These are phyloP conservation scores for Gobio occitaniae DNA, from an alignment of 2,797 vertebrate genomes.

Conservation along the genomic window DNA sequence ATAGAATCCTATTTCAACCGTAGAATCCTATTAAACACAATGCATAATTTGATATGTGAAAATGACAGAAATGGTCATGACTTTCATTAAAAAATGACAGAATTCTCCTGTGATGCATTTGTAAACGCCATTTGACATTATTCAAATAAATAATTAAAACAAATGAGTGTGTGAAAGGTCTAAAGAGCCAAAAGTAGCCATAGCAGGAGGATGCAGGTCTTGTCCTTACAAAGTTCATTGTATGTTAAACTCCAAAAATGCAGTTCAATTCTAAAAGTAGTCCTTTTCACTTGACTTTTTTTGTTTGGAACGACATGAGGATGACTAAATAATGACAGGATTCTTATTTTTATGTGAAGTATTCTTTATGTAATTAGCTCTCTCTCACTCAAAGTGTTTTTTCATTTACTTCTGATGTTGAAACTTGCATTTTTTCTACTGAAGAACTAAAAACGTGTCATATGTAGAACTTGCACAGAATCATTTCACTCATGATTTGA, in stretches of 20 bases:
- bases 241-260: neutral
- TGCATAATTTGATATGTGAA: neutral
- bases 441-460: slow-evolving; percentile 22
- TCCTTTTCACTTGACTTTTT: neutral
- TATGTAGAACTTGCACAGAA: neutral
- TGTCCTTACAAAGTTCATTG: neutral
- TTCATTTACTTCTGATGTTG: neutral
- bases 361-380: neutral
- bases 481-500: slow-evolving; percentile 23
- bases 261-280: neutral
- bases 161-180: neutral
- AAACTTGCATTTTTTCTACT: neutral
- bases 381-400: neutral
- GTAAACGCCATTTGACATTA: neutral
- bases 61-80: neutral
- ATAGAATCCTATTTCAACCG: neutral
- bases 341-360: neutral
- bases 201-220: neutral
- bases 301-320: neutral
- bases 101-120: neutral
- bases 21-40: neutral
- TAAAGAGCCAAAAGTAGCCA: neutral
- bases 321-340: neutral
- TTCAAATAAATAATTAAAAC: neutral
- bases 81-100: neutral